Evolutionary conservation across 1,140 invertebrate genomes (phyloP), one percentile per base, ranked within the genome.

Genomic region (Saccostrea glomerata): DNA sequence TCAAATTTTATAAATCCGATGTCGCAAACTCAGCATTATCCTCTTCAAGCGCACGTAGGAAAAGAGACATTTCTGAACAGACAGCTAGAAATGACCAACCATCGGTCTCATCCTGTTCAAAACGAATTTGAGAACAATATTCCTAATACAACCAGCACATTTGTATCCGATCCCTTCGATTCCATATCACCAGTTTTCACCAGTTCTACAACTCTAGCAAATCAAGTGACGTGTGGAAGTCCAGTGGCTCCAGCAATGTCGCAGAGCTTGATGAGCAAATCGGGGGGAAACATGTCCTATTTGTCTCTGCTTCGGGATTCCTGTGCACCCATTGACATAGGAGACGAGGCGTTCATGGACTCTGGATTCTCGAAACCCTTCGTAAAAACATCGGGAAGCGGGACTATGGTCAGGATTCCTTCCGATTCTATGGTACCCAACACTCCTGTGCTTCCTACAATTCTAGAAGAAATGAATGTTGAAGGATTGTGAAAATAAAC

Each of bases 381-480:
- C 13, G 15, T 77, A n/a, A 17, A 17, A n/a, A 20, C 58, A 63
- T 1, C 58, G 6, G 15, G 20, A n/a, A 66, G 6, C 7, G 60
- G 23, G 6, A 9, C 6, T 47, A 47, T 66, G 23, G 70, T 15
- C 25, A 30, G 70, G 17, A 63, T 17, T 63, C 58, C 58, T 17
- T 63, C 58, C 15, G 58, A 20, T 20, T 17, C 58, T 20, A 30
- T 30, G 30, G 70, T 77, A 15, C 70, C 23, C 23, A 15, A 17
- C 12, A 30, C 30, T 11, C 70, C 70, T 12, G 25, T 30, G 13
- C 70, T 77, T 77, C 70, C 70, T 25, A 77, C 70, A 0, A 77
- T 77, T 77, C 25, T 77, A 5, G 70, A 77, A 30, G 70, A 77
- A 36, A 77, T 77, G 70, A 73, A 73, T 25, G 13, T 73, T 13